Evolutionary conservation across 2,797 vertebrate genomes (phyloP).

Genomic region (Centroberyx gerrardi): DNA sequence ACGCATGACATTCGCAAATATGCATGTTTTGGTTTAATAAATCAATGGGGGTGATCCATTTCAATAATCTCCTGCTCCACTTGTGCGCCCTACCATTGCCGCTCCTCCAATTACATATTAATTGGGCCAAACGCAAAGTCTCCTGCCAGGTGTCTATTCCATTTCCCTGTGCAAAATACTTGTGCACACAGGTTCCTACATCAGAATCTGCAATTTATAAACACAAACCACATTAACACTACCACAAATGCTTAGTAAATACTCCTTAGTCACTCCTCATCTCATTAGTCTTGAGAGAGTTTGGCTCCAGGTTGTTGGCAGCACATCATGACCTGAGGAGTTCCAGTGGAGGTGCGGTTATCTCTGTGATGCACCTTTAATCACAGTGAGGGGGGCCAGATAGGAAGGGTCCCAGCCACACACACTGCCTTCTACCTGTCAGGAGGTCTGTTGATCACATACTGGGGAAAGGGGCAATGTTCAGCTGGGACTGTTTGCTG

Average conservation of each 20-base stretch:
- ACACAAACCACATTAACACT: too few species aligned
- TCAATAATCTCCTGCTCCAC: too few species aligned
- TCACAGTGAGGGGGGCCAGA: not conserved
- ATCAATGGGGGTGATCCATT: too few species aligned
- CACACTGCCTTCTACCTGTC: too few species aligned
- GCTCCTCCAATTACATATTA: slow-evolving; percentile 4
- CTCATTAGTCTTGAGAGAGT: not conserved
- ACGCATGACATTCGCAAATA: too few species aligned
- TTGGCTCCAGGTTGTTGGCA: too few species aligned
- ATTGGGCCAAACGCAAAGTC: not conserved
- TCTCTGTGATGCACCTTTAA: slow-evolving; percentile 1
- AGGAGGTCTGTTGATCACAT: too few species aligned
- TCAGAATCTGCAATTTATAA: not conserved
- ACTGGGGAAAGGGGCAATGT: not conserved
- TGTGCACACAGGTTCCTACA: not conserved
- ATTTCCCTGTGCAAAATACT: not conserved
- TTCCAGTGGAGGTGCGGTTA: not conserved
- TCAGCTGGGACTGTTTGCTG: not conserved
- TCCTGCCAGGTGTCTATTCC: not conserved
- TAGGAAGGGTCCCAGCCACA: not conserved
- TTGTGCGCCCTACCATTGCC: too few species aligned
- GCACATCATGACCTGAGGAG: slow-evolving; percentile 21
- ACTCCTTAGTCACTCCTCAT: not conserved
- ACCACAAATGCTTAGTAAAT: too few species aligned
- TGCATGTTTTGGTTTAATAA: too few species aligned